Base-by-base conservation (phyloP, 2,113 vertebrate species). In the Campylorhamphus procurvoides region DNA sequence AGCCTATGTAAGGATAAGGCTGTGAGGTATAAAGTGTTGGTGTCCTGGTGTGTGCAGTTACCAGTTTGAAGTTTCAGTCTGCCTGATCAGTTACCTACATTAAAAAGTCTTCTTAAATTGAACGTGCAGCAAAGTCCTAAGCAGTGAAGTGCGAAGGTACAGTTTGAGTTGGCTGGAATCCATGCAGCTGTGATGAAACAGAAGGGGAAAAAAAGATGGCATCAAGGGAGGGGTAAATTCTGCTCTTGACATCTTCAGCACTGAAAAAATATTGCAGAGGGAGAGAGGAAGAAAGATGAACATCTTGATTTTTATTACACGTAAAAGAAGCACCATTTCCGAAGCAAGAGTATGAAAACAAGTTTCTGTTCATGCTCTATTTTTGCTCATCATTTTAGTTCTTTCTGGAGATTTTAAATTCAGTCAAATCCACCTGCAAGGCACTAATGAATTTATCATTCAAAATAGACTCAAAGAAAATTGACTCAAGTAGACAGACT, bases 221-320 rank as follows among this genome's bases (percentile, higher is more conserved):
- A 95, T 68, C 97, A 92, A 90, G 95, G 96, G 95, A 97, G 88
- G 84, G 81, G 86, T 97, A 97, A 94, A 97, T 97, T 94, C 75
- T 94, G 14, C 49, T 94, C 79, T 92, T 97, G 95, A 95, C 95
- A 80, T 96, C 88, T 68, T 90, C 94, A 77, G 63, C 24, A 15
- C 58, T 53, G 71, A 90, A 91, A 85, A 97, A 90, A 82, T 84
- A 93, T 64, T 88, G 85, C 76, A 31, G 76, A 74, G 55, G 69
- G 69, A 47, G 60, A 85, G 27, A 85, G 64, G 84, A 95, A 92
- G 90, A 94, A 90, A 91, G 76, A 90, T 74, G 67, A 96, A 95
- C 80, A 87, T 96, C 95, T 96, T 96, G 93, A 89, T 92, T 95
- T 97, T 96, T 97, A 96, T 95, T 96, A 31, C 85, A 89, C 9